Base-by-base conservation (phyloP, 1,140 invertebrate species). In the Drosophila setifemur region DNA sequence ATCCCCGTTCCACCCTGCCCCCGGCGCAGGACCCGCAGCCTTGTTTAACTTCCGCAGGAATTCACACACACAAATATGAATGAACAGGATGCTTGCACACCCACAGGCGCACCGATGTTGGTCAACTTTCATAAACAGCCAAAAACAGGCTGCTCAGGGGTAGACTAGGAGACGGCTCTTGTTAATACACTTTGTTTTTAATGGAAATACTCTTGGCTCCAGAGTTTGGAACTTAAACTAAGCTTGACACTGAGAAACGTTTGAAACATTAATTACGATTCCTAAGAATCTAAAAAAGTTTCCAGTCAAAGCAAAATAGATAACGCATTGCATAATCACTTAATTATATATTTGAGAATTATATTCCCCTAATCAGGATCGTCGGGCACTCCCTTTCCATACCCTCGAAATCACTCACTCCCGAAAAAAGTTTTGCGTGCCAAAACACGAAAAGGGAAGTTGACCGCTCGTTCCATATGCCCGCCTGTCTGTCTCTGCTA, bases 371-470 rank as follows among this genome's bases (percentile, higher is more conserved):
- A n/a, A n/a, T 23, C 2, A 23, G 21, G 21, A 23, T n/a, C 6
- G 1, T 16, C 12, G 11, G 7, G 11, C 25, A 44, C 7, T 45
- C 9, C 26, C 9, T 14, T 6, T 14, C 21, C 3, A 14, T 49
- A 70, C 67, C 52, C 23, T 49, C 18, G 23, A 8, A 44, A 25
- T 19, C 8, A 33, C 50, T 18, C 35, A 23, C 37, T 31, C 33
- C 19, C 19, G 18, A 53, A 57, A 60, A 81, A 58, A 78, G 61
- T 37, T 75, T 78, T 37, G 58, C 53, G 52, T 72, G 66, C 55
- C 71, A 72, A 66, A 85, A 79, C 74, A 85, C 72, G 44, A 86
- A 85, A 86, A 69, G 67, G 75, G 72, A 85, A 85, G 76, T 66
- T 85, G 81, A 85, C 81, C 81, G 81, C 48, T 67, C 44, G 53